A percentile compares a stretch with the other conserved stretches of the same genome.
These are phyloP conservation scores for Drosophila lowei DNA, from an alignment of 1,140 invertebrate genomes.

Conservation along the genomic window DNA sequence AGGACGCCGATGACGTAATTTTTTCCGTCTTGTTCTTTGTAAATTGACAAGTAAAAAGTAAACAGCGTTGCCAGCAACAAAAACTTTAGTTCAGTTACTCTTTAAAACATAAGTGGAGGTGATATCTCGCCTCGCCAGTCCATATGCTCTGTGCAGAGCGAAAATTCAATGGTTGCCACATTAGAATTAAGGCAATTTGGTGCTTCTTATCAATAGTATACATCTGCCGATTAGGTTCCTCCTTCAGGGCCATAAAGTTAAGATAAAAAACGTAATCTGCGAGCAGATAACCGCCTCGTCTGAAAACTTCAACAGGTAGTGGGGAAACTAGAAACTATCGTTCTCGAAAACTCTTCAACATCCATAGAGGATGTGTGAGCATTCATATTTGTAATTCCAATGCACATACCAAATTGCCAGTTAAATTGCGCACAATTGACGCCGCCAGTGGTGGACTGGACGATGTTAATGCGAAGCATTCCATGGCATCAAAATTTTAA, in stretches of 20 bases:
- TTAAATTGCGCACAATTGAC: slow-evolving; percentile 63
- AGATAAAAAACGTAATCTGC: slow-evolving; percentile 73
- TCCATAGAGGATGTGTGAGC: slow-evolving; percentile 2
- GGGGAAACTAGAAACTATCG: slow-evolving; percentile 19
- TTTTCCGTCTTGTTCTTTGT: slow-evolving; percentile 42
- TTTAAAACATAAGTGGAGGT: slow-evolving; percentile 46
- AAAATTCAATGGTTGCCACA: slow-evolving; percentile 64
- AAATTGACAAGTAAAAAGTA: slow-evolving; percentile 43
- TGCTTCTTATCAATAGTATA: slow-evolving; percentile 66
- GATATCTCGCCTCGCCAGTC: slow-evolving; percentile 15
- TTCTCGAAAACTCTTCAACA: slow-evolving; percentile 3
- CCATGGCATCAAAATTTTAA: no score
- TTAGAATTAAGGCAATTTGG: slow-evolving; percentile 75
- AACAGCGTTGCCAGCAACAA: slow-evolving; percentile 52
- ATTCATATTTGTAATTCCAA: slow-evolving; percentile 49
- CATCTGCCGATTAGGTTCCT: slow-evolving; percentile 63
- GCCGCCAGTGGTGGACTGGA: neutral
- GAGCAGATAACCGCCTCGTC: slow-evolving; percentile 50
- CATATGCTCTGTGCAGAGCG: no score
- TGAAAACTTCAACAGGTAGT: slow-evolving; percentile 70
- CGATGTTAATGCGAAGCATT: no score
- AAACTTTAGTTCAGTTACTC: slow-evolving; percentile 47
- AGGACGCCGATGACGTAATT: slow-evolving; percentile 79
- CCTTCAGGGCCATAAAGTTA: slow-evolving; percentile 51
- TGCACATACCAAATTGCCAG: slow-evolving; percentile 48